A percentile compares a stretch with the other conserved stretches of the same genome.
Conservation (phyloP, 53 echinoderm and acorn worm genomes). For the Stichopus horrens region DNA sequence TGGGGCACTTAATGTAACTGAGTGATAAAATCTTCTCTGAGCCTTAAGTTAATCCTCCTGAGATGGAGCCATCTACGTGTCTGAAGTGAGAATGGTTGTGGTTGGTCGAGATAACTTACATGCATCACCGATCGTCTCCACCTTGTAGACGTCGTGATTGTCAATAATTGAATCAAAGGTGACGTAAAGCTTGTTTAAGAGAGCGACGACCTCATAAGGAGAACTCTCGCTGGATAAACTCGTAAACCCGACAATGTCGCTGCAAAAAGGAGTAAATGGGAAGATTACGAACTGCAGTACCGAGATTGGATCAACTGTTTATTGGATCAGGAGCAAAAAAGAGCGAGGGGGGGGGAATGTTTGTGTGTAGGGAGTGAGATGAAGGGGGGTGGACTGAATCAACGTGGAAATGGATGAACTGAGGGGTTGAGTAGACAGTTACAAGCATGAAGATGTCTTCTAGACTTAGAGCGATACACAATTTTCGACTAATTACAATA, state of each 20-base stretch:
- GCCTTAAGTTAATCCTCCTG: too few species aligned
- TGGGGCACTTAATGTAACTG: too few species aligned
- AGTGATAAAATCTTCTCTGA: too few species aligned
- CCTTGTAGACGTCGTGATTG: constrained; percentile 96
- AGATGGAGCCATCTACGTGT: not conserved
- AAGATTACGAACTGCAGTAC: too few species aligned
- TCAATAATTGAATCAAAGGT: constrained; percentile 99
- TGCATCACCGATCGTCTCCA: constrained; percentile 99
- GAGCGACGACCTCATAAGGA: constrained; percentile 94
- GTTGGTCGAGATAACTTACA: constrained; percentile 65
- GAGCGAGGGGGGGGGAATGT: not conserved
- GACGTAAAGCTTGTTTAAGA: constrained; percentile 97
- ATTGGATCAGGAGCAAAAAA: not conserved
- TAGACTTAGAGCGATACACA: too few species aligned
- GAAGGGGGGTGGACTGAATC: too few species aligned
- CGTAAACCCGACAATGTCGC: constrained; percentile 98
- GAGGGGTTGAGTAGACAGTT: too few species aligned
- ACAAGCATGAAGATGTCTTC: too few species aligned
- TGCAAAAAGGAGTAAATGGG: constrained; percentile 34
- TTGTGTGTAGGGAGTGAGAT: too few species aligned
- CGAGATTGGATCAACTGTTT: too few species aligned
- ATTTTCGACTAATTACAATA: not conserved
- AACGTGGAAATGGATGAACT: too few species aligned
- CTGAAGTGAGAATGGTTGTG: not conserved
- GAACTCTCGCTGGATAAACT: constrained; percentile 89